Percentiles rank a stretch among this genome's conserved stretches.
phyloP scores from a whole-genome alignment of 2,888 invertebrate genomes.

The Monoplex corrugatus region DNA sequence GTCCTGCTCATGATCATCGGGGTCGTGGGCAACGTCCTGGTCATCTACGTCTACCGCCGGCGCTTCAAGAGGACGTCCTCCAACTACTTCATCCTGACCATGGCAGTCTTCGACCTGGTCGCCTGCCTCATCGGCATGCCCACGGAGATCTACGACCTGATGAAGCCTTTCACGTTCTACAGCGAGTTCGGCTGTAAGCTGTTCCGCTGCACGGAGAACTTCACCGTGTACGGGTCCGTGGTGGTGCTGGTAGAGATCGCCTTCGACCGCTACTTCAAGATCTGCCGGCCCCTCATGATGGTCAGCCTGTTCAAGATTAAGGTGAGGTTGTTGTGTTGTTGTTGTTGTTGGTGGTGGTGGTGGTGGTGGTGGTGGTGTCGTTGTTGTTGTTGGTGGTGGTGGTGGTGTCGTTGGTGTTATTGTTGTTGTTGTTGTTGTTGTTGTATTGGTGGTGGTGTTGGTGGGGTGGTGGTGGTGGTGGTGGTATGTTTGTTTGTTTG shows the following conservation, averaged over 20 bases:
- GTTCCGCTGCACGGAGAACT: conserved; percentile 67
- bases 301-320: conserved; percentile 68
- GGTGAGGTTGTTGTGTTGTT: conserved; percentile 20
- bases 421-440: too few relatives aligned
- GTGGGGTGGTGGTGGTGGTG: too few relatives aligned
- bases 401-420: neutral
- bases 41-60: conserved; percentile 70
- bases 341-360: neutral
- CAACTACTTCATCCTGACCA: conserved; percentile 73
- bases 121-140: conserved; percentile 73
- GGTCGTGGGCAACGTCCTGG: conserved; percentile 69
- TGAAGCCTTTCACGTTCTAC: conserved; percentile 71
- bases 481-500: too few relatives aligned
- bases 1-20: conserved; percentile 68
- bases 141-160: conserved; percentile 70
- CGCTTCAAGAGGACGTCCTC: conserved; percentile 72
- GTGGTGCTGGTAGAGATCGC: conserved; percentile 72
- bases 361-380: neutral
- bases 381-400: neutral
- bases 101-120: conserved; percentile 75
- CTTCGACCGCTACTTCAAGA: conserved; percentile 74
- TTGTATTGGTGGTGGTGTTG: too few relatives aligned
- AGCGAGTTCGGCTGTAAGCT: conserved; percentile 68
- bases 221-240: conserved; percentile 71
- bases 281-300: conserved; percentile 70